A percentile compares a stretch with the other conserved stretches of the same genome.
Conservation (phyloP, 2,888 invertebrate genomes). For the Macropis europaea region DNA sequence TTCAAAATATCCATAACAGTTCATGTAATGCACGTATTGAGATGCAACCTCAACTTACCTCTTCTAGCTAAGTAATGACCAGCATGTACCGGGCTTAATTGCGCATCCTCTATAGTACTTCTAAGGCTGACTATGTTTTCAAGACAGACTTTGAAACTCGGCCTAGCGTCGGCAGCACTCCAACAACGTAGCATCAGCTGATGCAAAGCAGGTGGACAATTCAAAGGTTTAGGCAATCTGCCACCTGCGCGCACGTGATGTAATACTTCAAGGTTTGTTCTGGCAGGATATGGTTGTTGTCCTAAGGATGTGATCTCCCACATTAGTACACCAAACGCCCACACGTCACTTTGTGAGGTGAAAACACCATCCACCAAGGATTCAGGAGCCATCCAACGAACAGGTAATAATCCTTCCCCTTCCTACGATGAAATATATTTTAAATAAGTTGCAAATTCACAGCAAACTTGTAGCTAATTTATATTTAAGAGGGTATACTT, state of each 20-base stretch:
- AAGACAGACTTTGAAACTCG: constrained; percentile 92
- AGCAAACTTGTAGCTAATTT: neutral
- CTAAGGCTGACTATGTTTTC: constrained; percentile 79
- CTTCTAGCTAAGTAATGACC: constrained; percentile 74
- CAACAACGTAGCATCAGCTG: constrained; percentile 93
- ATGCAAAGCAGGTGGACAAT: constrained; percentile 92
- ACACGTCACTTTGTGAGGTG: constrained; percentile 97
- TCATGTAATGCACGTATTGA: constrained; percentile 5
- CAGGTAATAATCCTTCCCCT: constrained; percentile 90
- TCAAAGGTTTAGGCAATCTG: constrained; percentile 88
- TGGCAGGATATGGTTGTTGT: constrained; percentile 97
- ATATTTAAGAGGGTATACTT: constrained; percentile 31
- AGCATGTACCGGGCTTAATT: constrained; percentile 74
- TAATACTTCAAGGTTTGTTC: constrained; percentile 95
- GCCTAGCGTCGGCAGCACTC: constrained; percentile 91
- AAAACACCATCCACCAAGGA: constrained; percentile 97
- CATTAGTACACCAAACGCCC: constrained; percentile 95
- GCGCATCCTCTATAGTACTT: constrained; percentile 71
- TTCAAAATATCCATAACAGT: neutral
- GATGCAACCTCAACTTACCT: constrained; percentile 60
- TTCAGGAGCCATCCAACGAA: constrained; percentile 99
- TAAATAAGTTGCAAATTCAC: neutral
- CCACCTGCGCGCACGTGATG: constrained; percentile 94
- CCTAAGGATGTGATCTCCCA: constrained; percentile 99
- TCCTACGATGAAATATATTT: constrained; percentile 60